Conservation (phyloP, 2,797 vertebrate species). For the Mus spretus region DNA sequence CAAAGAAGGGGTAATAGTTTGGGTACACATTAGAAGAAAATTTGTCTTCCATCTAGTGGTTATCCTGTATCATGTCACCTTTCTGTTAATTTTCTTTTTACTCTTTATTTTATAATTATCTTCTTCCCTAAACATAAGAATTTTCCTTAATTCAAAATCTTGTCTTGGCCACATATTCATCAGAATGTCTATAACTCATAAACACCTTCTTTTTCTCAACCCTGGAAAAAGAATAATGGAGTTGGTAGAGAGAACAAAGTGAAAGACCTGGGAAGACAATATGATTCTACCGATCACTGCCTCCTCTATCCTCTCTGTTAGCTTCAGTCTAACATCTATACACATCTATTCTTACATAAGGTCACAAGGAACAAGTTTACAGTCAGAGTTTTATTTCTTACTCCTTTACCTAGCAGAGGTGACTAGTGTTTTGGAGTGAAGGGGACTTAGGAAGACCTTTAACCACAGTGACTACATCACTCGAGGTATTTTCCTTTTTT, state of each 20-base stretch:
- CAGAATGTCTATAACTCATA: neutral
- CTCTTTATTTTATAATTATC: slow-evolving; percentile 1
- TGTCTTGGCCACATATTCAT: neutral
- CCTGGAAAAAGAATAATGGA: neutral
- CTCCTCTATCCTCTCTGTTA: neutral
- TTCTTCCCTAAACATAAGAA: neutral
- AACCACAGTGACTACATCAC: slow-evolving; percentile 5
- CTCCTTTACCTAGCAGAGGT: neutral
- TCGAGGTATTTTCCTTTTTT: slow-evolving; percentile 15
- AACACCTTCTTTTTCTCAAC: slow-evolving; percentile 10
- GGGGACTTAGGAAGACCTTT: neutral
- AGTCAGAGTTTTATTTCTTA: slow-evolving; percentile 15
- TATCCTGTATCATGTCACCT: neutral
- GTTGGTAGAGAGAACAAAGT: neutral
- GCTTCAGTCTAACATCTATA: neutral
- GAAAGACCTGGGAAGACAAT: neutral
- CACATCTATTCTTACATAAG: neutral
- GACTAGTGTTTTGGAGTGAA: slow-evolving; percentile 38
- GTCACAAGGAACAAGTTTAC: slow-evolving; percentile 23
- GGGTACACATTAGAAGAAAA: too few relatives aligned
- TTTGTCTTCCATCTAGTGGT: neutral
- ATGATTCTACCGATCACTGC: neutral
- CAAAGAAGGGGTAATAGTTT: neutral
- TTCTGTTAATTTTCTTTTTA: slow-evolving; percentile 40
- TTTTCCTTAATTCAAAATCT: slow-evolving; percentile 19